Evolutionary conservation across 2,113 vertebrate genomes (phyloP), one percentile per base, ranked within the genome.

Genomic region (Tupaia tana): DNA sequence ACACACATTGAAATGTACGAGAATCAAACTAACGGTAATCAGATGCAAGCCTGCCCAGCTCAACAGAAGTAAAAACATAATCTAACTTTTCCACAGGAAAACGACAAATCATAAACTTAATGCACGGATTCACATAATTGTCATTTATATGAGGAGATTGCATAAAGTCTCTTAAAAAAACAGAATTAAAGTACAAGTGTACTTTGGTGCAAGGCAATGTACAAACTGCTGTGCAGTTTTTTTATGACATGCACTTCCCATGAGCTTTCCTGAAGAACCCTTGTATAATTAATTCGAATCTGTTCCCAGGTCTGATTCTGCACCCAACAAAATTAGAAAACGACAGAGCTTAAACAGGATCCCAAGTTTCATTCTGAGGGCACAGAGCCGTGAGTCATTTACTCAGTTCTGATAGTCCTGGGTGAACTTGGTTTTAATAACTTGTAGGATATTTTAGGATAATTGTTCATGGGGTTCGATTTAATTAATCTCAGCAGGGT

Each of bases 401-500:
- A 11, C 20, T 71, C 34, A 14, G 34, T 16, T 69, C 94, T 70
- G 58, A 79, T 2, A 27, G 66, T 84, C 75, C 70, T 19, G 0
- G 75, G 56, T 61, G 91, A 78, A 92, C 73, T 88, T 9, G 2
- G 82, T 82, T 93, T 96, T 93, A 95, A 90, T 96, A 96, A 92
- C 87, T 87, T 73, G 73, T 95, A n/a, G 90, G 90, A 81, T 95
- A 84, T 84, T 94, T 96, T 74, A 84, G 80, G 80, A 73, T 70
- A 91, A 91, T 71, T 93, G 31, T 70, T 81, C 93, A 91, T 61
- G 56, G 75, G 71, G 69, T 69, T 93, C 97, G 91, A 94, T 73
- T 96, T 97, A 95, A 97, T 97, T 96, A 96, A 97, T 96, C 89
- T 97, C 97, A 91, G 87, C 95, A 96, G 94, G 95, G 58, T 70